These are phyloP conservation scores for Jaculus jaculus DNA, from an alignment of 2,113 vertebrate species.

Conservation along the genomic window DNA sequence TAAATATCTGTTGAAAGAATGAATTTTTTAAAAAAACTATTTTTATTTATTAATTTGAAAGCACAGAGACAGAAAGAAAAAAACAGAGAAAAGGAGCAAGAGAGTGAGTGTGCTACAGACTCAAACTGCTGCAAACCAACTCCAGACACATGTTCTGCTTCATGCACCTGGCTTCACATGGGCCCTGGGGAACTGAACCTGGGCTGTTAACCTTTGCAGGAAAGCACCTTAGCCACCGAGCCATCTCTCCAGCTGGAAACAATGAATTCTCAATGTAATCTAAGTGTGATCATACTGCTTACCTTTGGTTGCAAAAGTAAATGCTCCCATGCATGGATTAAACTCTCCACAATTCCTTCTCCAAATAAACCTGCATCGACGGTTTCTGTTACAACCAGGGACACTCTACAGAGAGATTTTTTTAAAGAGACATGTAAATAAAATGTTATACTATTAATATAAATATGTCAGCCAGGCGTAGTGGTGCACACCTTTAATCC, in stretches of 20 bases:
- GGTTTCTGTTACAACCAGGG: slow-evolving; percentile 98
- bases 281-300: slow-evolving; percentile 40
- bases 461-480: slow-evolving; percentile 66
- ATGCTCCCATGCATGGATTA: slow-evolving; percentile 97
- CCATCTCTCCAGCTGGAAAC: not conserved
- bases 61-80: too few relatives aligned
- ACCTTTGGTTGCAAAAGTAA: slow-evolving; percentile 95
- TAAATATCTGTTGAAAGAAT: slow-evolving; percentile 7
- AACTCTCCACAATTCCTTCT: slow-evolving; percentile 97
- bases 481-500: too few relatives aligned
- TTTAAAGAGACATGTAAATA: slow-evolving; percentile 75
- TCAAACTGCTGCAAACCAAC: too few relatives aligned
- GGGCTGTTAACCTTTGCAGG: too few relatives aligned
- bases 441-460: slow-evolving; percentile 63
- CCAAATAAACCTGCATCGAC: slow-evolving; percentile 98
- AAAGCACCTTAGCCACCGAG: too few relatives aligned
- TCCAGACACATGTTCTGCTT: too few relatives aligned
- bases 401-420: slow-evolving; percentile 89
- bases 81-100: too few relatives aligned
- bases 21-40: too few relatives aligned
- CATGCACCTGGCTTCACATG: too few relatives aligned
- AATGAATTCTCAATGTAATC: not conserved
- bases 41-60: too few relatives aligned
- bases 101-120: too few relatives aligned
- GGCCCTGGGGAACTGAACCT: too few relatives aligned